Conservation (phyloP, 1,140 invertebrate genomes). For the Diachasma alloeum region DNA sequence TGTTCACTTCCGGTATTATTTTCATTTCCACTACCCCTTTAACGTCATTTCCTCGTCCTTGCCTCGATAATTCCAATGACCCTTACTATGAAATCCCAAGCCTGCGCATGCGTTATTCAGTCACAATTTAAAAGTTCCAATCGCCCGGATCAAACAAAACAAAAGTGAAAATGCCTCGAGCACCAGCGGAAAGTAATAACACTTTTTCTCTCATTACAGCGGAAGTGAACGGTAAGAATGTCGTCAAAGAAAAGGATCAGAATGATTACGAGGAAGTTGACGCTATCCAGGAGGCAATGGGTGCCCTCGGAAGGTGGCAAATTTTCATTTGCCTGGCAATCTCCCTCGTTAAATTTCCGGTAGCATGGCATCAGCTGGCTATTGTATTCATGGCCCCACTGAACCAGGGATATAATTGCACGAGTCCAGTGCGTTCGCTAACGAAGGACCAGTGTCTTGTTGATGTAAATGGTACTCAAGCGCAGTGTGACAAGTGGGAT, state of each 20-base stretch:
- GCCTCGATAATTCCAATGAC: no score
- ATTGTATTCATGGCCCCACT: constrained; percentile 74
- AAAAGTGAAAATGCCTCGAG: not conserved
- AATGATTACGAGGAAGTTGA: constrained; percentile 66
- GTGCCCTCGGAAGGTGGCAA: constrained; percentile 77
- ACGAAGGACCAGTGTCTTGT: constrained; percentile 54
- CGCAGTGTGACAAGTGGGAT: constrained; percentile 67
- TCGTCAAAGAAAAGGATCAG: constrained; percentile 42
- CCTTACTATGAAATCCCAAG: no score
- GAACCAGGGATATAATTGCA: constrained; percentile 60
- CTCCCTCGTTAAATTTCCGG: constrained; percentile 75
- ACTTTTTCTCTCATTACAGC: constrained; percentile 30
- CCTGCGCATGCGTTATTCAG: no score
- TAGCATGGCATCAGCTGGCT: constrained; percentile 76
- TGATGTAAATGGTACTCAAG: constrained; percentile 43
- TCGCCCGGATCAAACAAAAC: no score
- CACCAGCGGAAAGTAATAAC: not conserved
- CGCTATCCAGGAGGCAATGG: constrained; percentile 73
- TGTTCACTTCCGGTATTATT: no score
- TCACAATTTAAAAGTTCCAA: no score
- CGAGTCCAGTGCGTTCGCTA: constrained; percentile 51
- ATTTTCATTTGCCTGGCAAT: constrained; percentile 71
- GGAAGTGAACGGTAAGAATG: constrained; percentile 50
- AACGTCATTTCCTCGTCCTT: no score
- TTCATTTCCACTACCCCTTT: no score